These are phyloP conservation scores for Kryphioiulus occultus DNA, from an alignment of 2,888 invertebrate genomes.

Conservation along the genomic window DNA sequence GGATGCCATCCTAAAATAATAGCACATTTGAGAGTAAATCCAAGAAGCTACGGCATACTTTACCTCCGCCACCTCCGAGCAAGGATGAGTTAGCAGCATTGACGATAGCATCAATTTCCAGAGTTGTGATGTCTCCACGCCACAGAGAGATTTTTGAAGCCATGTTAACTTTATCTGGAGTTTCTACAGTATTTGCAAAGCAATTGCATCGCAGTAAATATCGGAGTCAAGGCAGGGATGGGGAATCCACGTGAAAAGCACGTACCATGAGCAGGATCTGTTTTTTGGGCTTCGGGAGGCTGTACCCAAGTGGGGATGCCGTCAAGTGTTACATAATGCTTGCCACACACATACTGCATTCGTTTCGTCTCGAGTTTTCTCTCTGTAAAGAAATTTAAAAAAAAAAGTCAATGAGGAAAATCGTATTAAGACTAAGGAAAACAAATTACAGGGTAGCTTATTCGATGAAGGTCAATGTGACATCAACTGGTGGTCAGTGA, in stretches of 20 bases:
- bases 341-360: not conserved
- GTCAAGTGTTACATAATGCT: not conserved
- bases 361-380: not conserved
- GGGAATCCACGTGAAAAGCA: not conserved
- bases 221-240: not conserved
- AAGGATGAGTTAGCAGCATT: constrained; percentile 85
- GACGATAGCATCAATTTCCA: constrained; percentile 87
- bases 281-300: not conserved
- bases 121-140: constrained; percentile 81
- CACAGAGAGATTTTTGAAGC: constrained; percentile 65
- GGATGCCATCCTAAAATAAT: not conserved
- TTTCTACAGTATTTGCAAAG: not conserved
- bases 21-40: not conserved
- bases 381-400: not conserved
- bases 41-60: not conserved
- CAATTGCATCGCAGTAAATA: not conserved
- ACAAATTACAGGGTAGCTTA: too few species aligned
- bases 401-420: too few species aligned
- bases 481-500: too few species aligned
- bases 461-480: too few species aligned
- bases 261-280: not conserved
- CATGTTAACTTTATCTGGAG: constrained; percentile 52
- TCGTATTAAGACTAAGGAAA: not conserved
- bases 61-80: constrained; percentile 81
- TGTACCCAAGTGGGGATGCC: not conserved